phyloP scores from a whole-genome alignment of 30 jellyfish, hydroid and myxozoan species.

The Rhopilema esculentum region DNA sequence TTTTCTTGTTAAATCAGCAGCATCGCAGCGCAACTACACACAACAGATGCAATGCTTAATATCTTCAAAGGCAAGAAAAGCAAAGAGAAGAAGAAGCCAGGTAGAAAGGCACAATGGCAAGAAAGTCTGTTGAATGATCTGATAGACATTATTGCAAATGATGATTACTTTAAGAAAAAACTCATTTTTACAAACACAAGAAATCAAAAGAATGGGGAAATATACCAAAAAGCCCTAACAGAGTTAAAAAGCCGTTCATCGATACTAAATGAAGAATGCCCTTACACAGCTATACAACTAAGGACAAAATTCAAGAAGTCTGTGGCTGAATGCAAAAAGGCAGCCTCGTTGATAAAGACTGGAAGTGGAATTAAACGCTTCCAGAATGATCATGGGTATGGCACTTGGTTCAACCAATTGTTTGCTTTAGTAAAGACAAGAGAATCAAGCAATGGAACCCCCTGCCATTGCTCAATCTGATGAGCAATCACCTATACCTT shows the following conservation, averaged over 20 bases:
- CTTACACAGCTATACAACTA: conserved; percentile 47
- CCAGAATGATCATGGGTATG: conserved; percentile 48
- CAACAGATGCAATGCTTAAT: background rate
- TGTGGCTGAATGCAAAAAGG: conserved; percentile 56
- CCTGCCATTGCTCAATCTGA: background rate
- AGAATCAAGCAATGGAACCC: conserved; percentile 72
- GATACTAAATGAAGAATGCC: conserved; percentile 5
- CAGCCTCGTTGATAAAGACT: conserved; percentile 53
- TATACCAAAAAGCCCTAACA: conserved; percentile 20
- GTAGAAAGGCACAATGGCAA: conserved; percentile 1
- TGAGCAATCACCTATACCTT: background rate
- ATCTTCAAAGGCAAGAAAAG: background rate
- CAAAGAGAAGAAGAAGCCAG: background rate
- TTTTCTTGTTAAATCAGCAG: conserved; percentile 7
- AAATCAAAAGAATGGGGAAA: conserved; percentile 9
- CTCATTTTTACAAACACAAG: conserved; percentile 19
- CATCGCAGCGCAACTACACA: conserved; percentile 12
- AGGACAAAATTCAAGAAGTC: conserved; percentile 22
- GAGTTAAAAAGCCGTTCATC: background rate
- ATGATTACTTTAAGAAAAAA: conserved; percentile 1
- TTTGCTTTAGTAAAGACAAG: conserved; percentile 47
- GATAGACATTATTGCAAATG: conserved; percentile 1
- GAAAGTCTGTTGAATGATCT: conserved; percentile 1
- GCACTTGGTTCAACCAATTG: conserved; percentile 54
- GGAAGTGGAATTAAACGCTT: conserved; percentile 68